These are phyloP conservation scores for Origma solitaria DNA, from an alignment of 2,113 vertebrate species.

Conservation along the genomic window DNA sequence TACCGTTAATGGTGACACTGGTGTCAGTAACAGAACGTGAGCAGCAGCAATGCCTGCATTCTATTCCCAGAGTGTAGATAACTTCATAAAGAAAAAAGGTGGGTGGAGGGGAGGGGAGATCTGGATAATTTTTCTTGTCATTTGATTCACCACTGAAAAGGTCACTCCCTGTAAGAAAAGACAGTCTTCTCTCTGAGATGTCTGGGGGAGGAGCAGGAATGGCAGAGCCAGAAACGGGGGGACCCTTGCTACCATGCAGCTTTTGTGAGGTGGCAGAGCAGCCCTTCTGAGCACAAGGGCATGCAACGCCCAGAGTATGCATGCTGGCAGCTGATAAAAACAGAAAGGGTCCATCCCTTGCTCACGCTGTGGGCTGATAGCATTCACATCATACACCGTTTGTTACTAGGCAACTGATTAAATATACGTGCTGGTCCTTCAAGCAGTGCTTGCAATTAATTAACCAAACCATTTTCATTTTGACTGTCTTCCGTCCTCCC, in stretches of 20 bases:
- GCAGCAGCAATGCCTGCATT: neutral
- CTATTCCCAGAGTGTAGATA: slow-evolving; percentile 36
- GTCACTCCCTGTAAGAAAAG: slow-evolving; percentile 47
- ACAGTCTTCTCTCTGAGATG: slow-evolving; percentile 9
- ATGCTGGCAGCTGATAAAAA: slow-evolving; percentile 39
- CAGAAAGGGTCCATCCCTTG: slow-evolving; percentile 61
- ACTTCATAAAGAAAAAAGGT: slow-evolving; percentile 44
- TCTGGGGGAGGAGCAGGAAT: slow-evolving; percentile 4
- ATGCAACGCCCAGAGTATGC: neutral
- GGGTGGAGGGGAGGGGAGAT: slow-evolving; percentile 34
- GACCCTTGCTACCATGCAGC: neutral
- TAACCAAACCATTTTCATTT: slow-evolving; percentile 79
- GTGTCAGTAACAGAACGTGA: slow-evolving; percentile 38
- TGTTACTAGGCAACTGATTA: slow-evolving; percentile 86
- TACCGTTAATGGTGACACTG: slow-evolving; percentile 9
- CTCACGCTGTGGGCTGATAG: slow-evolving; percentile 65
- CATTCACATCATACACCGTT: slow-evolving; percentile 72
- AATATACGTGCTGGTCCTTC: slow-evolving; percentile 78
- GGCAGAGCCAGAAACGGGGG: neutral
- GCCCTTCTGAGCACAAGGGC: slow-evolving; percentile 10
- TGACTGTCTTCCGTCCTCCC: slow-evolving; percentile 63
- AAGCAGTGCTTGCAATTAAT: slow-evolving; percentile 79
- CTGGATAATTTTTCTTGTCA: slow-evolving; percentile 53
- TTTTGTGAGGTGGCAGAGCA: slow-evolving; percentile 28
- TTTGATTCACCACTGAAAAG: slow-evolving; percentile 51